Base-by-base conservation (phyloP, 2,113 vertebrate species). In the Sceloporus tristichus region DNA sequence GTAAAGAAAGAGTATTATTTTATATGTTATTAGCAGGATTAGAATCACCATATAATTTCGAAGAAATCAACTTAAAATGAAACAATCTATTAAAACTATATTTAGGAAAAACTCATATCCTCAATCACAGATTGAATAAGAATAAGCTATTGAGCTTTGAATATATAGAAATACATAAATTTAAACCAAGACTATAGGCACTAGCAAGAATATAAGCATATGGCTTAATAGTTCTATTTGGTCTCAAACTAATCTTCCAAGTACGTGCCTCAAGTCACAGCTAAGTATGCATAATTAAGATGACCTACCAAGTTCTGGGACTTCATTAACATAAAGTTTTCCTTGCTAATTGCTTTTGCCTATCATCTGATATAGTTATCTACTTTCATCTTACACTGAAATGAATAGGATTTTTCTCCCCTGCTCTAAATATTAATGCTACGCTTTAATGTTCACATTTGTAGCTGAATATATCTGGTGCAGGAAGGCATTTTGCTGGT, bases 241-340 rank as follows among this genome's bases (percentile, higher is more conserved):
- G 94, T 93, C 93, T 91, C 79, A 91, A 94, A 94, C 97, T 96
- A 96, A 95, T 97, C 88, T 96, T 96, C 87, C 87, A 88, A 92
- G 93, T 86, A 79, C 92, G 90, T 96, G 94, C 95, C 96, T 93
- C 82, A 95, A 97, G 96, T 96, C 94, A 95, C 85, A 96, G 95
- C 90, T 97, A 97, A 97, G 95, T 95, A 96, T 97, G 95, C 95
- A 95, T 97, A 96, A 98, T 96, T 96, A 95, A 96, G 94, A 94
- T 97, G 97, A 98, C 96, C 96, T 97, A 97, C 97, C 96, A 98
- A 95, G 95, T 91, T 95, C 88, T 91, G 90, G 89, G 91, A 89
- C 93, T 95, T 98, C 93, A 98, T 97, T 98, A 98, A 93, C 86
- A 93, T 97, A 96, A 96, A 97, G 91, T 95, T 97, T 95, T 97